Evolutionary conservation across 2,888 invertebrate genomes (phyloP).

Genomic region (Apamea epomidion): DNA sequence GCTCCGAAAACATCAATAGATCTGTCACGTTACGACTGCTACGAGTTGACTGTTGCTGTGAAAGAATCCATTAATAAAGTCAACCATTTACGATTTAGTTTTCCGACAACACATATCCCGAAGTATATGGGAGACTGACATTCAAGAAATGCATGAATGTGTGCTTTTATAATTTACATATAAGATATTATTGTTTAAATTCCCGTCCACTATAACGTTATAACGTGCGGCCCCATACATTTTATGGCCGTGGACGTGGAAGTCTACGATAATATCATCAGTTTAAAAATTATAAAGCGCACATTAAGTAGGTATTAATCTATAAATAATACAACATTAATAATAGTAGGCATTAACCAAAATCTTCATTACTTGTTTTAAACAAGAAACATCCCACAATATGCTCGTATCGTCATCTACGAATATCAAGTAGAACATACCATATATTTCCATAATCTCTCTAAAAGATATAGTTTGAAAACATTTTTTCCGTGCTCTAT

Average conservation of each 20-base stretch:
- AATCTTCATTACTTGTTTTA: not conserved
- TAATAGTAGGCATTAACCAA: not conserved
- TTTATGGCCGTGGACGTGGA: not conserved
- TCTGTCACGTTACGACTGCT: not conserved
- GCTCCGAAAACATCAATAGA: constrained; percentile 20
- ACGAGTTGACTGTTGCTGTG: not conserved
- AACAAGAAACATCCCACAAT: not conserved
- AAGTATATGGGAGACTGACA: not conserved
- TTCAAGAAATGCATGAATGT: not conserved
- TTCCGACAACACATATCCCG: not conserved
- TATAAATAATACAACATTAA: not conserved
- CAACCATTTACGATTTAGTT: constrained; percentile 4
- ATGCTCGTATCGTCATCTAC: not conserved
- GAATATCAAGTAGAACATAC: not conserved
- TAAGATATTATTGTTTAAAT: not conserved
- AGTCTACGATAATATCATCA: not conserved
- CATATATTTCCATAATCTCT: not conserved
- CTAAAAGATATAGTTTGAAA: not conserved
- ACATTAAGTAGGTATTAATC: not conserved
- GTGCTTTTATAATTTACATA: not conserved
- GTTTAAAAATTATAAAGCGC: not conserved
- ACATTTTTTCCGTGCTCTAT: not conserved
- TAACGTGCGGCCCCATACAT: not conserved
- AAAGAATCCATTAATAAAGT: constrained; percentile 10
- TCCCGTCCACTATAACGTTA: not conserved